Conservation (phyloP, 2,113 vertebrate genomes). For the Trachemys scripta region DNA sequence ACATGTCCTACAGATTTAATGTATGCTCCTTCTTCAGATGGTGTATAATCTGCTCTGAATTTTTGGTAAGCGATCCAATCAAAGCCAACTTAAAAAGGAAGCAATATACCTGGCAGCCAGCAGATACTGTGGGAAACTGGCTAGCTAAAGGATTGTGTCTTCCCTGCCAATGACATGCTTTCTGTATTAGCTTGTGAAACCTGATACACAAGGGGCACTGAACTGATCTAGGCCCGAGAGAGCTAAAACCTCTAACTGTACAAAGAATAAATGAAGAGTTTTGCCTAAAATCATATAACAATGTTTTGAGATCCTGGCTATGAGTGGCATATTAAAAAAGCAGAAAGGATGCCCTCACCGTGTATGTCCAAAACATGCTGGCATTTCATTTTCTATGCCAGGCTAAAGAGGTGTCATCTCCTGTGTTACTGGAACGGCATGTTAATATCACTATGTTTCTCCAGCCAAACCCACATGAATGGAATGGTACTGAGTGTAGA, state of each 20-base stretch:
- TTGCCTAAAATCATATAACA: neutral
- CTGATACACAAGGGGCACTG: slow-evolving; percentile 34
- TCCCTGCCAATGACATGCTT: slow-evolving; percentile 55
- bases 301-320: neutral
- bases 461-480: neutral
- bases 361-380: neutral
- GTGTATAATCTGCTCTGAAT: slow-evolving; percentile 65
- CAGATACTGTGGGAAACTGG: slow-evolving; percentile 46
- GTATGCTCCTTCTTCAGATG: slow-evolving; percentile 35
- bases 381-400: neutral
- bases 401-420: slow-evolving; percentile 23
- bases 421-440: slow-evolving; percentile 16
- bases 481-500: slow-evolving; percentile 16
- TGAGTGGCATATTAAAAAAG: neutral
- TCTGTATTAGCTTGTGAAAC: slow-evolving; percentile 65
- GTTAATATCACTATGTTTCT: neutral
- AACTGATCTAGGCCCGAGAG: neutral
- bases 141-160: slow-evolving; percentile 52
- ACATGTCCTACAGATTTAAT: slow-evolving; percentile 17
- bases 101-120: slow-evolving; percentile 35
- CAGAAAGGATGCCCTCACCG: neutral
- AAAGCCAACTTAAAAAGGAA: slow-evolving; percentile 46
- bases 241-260: neutral
- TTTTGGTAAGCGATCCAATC: slow-evolving; percentile 50
- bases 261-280: neutral